Conservation (phyloP, 2,797 vertebrate species). For the Lepidocolaptes lacrymiger region DNA sequence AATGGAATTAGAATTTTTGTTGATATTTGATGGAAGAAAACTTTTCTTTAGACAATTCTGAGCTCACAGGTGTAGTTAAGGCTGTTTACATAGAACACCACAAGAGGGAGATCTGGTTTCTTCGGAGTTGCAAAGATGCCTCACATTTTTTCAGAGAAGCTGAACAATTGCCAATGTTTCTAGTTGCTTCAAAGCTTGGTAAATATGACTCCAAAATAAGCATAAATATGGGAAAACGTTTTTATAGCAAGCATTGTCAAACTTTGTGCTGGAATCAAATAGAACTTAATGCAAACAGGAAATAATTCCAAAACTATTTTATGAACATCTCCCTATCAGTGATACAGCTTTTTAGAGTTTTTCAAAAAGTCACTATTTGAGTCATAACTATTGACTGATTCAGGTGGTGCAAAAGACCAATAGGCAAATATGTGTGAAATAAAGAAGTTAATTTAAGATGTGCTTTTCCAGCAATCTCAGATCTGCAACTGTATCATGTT, state of each 20-base stretch:
- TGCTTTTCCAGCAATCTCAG: not conserved
- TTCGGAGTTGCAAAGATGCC: not conserved
- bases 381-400: not conserved
- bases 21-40: conserved; percentile 16
- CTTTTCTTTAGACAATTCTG: not conserved
- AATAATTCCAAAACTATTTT: not conserved
- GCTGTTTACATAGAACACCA: conserved; percentile 31
- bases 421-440: not conserved
- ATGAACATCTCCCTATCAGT: not conserved
- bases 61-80: not conserved
- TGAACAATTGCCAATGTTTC: not conserved
- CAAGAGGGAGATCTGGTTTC: conserved; percentile 32
- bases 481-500: not conserved
- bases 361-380: not conserved
- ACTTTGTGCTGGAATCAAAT: not conserved
- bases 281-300: not conserved
- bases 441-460: not conserved
- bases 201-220: not conserved
- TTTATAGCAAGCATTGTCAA: not conserved
- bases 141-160: not conserved
- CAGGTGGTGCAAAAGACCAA: not conserved
- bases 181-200: not conserved
- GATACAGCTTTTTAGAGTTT: not conserved
- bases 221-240: not conserved
- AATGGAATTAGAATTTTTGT: conserved; percentile 22